Evolutionary conservation across 2,797 vertebrate species (phyloP).

Genomic region (Girardinus metallicus): DNA sequence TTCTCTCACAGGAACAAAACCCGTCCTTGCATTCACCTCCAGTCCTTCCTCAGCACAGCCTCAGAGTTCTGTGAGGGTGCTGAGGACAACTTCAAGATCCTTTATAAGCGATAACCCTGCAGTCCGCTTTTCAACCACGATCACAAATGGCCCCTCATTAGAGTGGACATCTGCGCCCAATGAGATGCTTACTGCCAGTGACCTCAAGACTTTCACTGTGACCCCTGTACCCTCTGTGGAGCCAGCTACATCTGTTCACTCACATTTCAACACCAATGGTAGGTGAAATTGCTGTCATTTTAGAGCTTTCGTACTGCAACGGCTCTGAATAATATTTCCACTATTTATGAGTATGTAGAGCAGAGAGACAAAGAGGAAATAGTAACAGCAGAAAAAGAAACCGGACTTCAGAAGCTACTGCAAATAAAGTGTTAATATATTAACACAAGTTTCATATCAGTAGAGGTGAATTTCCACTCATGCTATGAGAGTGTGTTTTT

Average conservation of each 20-base stretch:
- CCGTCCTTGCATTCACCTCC: not conserved
- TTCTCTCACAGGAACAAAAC: conserved; percentile 39
- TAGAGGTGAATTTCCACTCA: not conserved
- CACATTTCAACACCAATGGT: conserved; percentile 51
- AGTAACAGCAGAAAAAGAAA: not conserved
- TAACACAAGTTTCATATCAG: not conserved
- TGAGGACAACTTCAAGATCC: conserved; percentile 7
- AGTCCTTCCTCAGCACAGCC: conserved; percentile 1
- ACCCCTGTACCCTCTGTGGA: conserved; percentile 21
- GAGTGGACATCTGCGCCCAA: conserved; percentile 5
- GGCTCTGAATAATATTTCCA: not conserved
- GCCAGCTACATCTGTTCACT: conserved; percentile 29
- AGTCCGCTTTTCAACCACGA: conserved; percentile 10
- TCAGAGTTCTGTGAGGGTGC: conserved; percentile 4
- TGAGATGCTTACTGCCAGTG: not conserved
- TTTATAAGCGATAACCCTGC: conserved; percentile 18
- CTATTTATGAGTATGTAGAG: not conserved
- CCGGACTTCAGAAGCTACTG: not conserved
- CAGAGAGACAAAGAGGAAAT: not conserved
- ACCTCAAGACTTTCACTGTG: conserved; percentile 12
- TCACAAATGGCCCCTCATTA: not conserved
- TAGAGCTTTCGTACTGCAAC: not conserved
- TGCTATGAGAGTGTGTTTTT: not conserved
- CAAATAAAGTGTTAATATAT: not conserved
- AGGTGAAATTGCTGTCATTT: conserved; percentile 22